phyloP scores from a whole-genome alignment of 1,140 invertebrate species.

The Zaprionus tsacasi region DNA sequence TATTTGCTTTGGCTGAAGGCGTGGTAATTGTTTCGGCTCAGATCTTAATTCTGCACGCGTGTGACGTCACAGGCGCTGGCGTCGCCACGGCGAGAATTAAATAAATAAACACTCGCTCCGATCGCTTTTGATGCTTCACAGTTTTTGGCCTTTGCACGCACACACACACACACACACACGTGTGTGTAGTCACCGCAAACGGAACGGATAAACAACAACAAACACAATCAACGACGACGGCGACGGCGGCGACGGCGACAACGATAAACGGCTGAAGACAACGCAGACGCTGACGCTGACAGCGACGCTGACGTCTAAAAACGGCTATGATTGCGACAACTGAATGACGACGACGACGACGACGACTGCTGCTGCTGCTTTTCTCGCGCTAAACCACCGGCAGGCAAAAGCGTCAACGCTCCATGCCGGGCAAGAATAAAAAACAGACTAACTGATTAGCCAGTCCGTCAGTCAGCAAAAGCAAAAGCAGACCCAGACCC shows the following conservation, averaged over 20 bases:
- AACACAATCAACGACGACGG: constrained; percentile 32
- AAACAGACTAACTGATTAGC: constrained; percentile 78
- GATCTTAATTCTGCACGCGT: constrained; percentile 16
- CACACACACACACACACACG: constrained; percentile 20
- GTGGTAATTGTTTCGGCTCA: constrained; percentile 41
- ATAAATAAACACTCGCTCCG: constrained; percentile 67
- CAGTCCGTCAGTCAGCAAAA: constrained; percentile 37
- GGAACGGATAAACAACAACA: constrained; percentile 38
- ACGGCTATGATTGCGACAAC: constrained; percentile 70
- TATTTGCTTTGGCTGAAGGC: constrained; percentile 11
- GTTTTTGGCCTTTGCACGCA: constrained; percentile 44
- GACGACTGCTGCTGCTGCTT: constrained; percentile 10
- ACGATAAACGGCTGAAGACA: constrained; percentile 10
- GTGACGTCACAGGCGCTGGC: constrained; percentile 59
- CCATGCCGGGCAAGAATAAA: constrained; percentile 79
- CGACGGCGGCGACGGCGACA: constrained; percentile 33
- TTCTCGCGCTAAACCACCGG: constrained; percentile 25
- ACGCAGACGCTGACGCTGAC: constrained; percentile 24
- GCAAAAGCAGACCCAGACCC: constrained; percentile 52
- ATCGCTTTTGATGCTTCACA: constrained; percentile 24
- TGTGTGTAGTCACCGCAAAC: constrained; percentile 12
- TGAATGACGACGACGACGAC: constrained; percentile 29
- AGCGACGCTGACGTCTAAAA: constrained; percentile 56
- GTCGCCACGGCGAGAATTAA: constrained; percentile 46
- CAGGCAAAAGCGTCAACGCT: constrained; percentile 52